Evolutionary conservation across 2,797 vertebrate species (phyloP), one percentile per base, ranked within the genome.

Genomic region (Threskiornis aethiopicus): DNA sequence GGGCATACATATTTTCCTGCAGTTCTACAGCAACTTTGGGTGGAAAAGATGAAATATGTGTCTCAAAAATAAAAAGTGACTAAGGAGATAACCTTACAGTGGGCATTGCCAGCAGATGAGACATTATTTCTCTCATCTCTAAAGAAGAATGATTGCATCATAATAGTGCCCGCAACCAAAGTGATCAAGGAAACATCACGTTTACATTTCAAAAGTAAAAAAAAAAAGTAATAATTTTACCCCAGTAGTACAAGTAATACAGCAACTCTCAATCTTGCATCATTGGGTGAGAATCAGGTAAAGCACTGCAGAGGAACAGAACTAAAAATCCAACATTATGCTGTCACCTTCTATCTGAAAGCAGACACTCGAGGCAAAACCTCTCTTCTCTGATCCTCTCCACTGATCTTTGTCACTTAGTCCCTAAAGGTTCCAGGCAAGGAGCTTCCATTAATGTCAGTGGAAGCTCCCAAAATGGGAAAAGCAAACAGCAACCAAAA

Each of bases 401-500:
- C 39, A 37, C 49, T 76, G 69, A 33, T 92, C 77, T 57, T 29
- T 44, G 25, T 61, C 17, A 1, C 69, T 66, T n/a, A n/a, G 72
- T 84, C 84, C 61, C 94, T 55, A 33, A 75, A 81, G 76, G 58
- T 51, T 78, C 76, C 69, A 75, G 21, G 82, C 69, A 76, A 0
- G 31, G 76, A 92, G 49, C 84, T 94, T 81, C 85, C 79, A 81
- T 33, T 62, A 88, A 69, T 33, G 58, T 37, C 69, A 88, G 52
- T 33, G 76, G 67, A 80, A 89, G 69, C 67, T 85, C 87, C 71
- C 3, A 5, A 89, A 89, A 80, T 20, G 52, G 57, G 84, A 83
- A 67, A 92, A 87, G 82, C 20, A 25, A 87, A 64, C 39, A 80
- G 89, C 64, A 83, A 82, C 81, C 88, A 61, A 93, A 97, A 93